Base-by-base conservation (phyloP, 2,113 vertebrate species). In the Rhineura floridana region DNA sequence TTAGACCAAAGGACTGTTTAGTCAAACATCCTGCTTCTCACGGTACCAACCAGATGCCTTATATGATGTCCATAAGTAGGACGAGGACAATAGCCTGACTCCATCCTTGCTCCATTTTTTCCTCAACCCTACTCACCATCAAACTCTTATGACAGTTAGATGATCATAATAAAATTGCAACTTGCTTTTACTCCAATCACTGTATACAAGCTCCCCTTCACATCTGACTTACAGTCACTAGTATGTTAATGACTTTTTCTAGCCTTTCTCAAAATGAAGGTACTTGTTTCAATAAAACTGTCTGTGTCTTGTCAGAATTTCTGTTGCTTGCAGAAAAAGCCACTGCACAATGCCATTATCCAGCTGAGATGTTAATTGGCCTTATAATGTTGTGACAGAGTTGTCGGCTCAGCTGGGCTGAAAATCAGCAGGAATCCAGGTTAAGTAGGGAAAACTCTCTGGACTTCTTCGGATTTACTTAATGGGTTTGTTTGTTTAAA, bases 291-390 rank as follows among this genome's bases (percentile, higher is more conserved):
- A 50, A 19, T 39, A 76, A 21, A 76, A 62, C 50, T 76, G 33
- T 21, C 30, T 23, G 28, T 15, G 42, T 30, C 55, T 76, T 76
- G 39, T 77, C 76, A 77, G 19, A 77, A 86, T 48, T 63, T 46
- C 21, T 62, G 59, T 77, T 48, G 39, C 30, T 86, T 86, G 72
- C 59, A 65, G 55, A n/a, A 65, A 86, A 77, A 77, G 42, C 3
- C 50, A 11, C 52, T 9, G 28, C 72, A 63, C 77, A 55, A n/a
- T 76, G 39, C 39, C 72, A 46, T 55, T 62, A 2, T 90, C n/a
- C 39, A 89, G 4, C 23, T 89, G 83, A 87, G 48, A 81, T 70
- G n/a, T 17, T 81, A 87, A 80, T 55, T 80, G 83, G 42, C 46
- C 89, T 91, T 87, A 69, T 89, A 88, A 83, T 3, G 1, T 3